Evolutionary conservation across 2,113 vertebrate genomes (phyloP), one percentile per base, ranked within the genome.

Genomic region (Aix galericulata): DNA sequence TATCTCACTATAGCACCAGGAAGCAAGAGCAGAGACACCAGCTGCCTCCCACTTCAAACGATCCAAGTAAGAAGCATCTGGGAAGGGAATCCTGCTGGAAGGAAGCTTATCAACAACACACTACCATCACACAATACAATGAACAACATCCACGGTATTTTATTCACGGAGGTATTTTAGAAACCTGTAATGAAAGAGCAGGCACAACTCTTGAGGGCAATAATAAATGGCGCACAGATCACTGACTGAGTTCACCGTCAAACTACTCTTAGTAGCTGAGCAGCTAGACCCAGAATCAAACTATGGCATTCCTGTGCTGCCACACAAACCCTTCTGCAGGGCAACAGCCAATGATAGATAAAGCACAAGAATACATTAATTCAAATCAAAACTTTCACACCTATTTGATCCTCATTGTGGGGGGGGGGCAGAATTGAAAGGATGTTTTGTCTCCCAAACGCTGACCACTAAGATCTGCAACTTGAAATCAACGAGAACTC

Each of bases 211-310:
- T 69, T 63, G 42, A 85, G 6, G 3, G 17, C 22, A 88, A 69
- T 27, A 38, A 56, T 3, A 76, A 76, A 46, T 8, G 15, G 16
- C 67, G 17, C 32, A 52, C 11, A 62, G 52, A 64, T 38, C 1
- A 4, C 22, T 81, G 34, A n/a, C 4, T 23, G 32, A 52, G 11
- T 18, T 84, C 32, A n/a, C 23, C 23, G 63, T 48, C 44, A 50
- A 84, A 92, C 38, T 27, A 18, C 21, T 69, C 7, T 3, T 48
- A 20, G 34, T 44, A 77, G 34, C 2, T 91, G 40, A 46, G 5
- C 31, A 29, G 21, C 11, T 36, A 53, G 10, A 55, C 50, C 11
- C 0, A 0, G 4, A 46, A 59, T 62, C 48, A 75, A 67, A 55
- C n/a, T 13, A 10, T 0, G 4, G 17, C 69, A 50, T 64, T 48